Evolutionary conservation across 2,113 vertebrate species (phyloP), one percentile per base, ranked within the genome.

Genomic region (Oreochromis tanganicae): DNA sequence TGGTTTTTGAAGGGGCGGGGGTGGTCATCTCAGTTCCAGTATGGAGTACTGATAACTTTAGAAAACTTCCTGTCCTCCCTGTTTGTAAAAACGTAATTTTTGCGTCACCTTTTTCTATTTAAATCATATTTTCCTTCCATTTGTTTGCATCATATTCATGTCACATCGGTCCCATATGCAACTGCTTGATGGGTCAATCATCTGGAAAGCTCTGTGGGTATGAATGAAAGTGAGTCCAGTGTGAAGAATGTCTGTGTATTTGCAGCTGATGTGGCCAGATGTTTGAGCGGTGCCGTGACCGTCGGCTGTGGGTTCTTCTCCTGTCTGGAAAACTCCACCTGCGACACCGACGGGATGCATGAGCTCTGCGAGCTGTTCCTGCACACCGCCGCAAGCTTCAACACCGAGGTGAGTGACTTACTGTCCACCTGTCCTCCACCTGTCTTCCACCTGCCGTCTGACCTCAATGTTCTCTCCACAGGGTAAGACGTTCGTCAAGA

Each of bases 401-500:
- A 99, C 96, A 99, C 98, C 50, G 97, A 99, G 98, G 98, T 99
- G 96, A 5, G 81, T 27, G 5, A 5, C n/a, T 38, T 21, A 5
- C 86, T 36, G 14, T 24, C 50, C 9, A 2, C 7, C 13, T 48
- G 16, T 80, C 17, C 13, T 24, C 17, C 55, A 12, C 24, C 75
- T 48, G 6, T 34, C 17, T 3, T 48, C 24, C 16, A 1, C 50
- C 29, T 11, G 8, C 10, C 1, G 6, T 38, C 34, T 82, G 4
- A 78, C 46, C 21, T 34, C 32, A 24, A 27, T 13, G 12, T 38
- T 3, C 46, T 2, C 43, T 38, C 2, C 2, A 0, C 96, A 99
- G 98, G 98, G 98, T 88, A 99, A 99, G 90, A 97, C 97, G 1
- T 99, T 99, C 17, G 98, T 99, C 80, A 99, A 99, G 94, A 98